Evolutionary conservation across 1,140 invertebrate genomes (phyloP).

Genomic region (Aplysia californica): DNA sequence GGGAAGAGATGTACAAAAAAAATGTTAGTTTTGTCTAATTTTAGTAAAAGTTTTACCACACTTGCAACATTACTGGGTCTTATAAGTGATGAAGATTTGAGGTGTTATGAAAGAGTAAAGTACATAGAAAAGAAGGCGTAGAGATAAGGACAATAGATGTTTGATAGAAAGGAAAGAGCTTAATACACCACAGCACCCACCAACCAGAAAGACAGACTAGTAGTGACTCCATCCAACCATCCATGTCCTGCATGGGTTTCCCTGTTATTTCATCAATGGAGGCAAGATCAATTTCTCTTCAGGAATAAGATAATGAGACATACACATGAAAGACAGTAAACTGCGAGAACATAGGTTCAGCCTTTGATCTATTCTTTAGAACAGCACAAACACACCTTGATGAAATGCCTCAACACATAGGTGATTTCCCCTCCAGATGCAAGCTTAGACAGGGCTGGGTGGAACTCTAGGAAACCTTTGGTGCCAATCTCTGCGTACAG

Average conservation of each 20-base stretch:
- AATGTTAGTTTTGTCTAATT: too few relatives aligned
- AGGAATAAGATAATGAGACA: too few relatives aligned
- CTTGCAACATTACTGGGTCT: neutral
- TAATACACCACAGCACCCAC: neutral
- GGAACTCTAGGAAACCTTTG: conserved; percentile 78
- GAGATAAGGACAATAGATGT: too few relatives aligned
- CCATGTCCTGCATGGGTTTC: too few relatives aligned
- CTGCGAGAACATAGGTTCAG: too few relatives aligned
- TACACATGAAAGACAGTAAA: too few relatives aligned
- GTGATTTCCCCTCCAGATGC: conserved; percentile 79
- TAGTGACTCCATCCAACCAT: neutral
- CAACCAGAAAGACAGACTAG: neutral
- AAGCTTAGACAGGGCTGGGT: conserved; percentile 77
- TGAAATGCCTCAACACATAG: conserved; percentile 89
- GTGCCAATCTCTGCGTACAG: conserved; percentile 91
- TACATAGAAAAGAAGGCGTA: too few relatives aligned
- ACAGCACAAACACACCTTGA: conserved; percentile 71
- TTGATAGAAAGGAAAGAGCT: neutral
- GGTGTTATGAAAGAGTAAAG: too few relatives aligned
- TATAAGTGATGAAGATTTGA: too few relatives aligned
- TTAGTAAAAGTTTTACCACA: too few relatives aligned
- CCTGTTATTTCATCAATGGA: neutral
- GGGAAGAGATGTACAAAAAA: conserved; percentile 3
- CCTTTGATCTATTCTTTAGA: neutral
- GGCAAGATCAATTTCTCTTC: too few relatives aligned